Evolutionary conservation across 2,113 vertebrate genomes (phyloP).

Genomic region (Anolis carolinensis): DNA sequence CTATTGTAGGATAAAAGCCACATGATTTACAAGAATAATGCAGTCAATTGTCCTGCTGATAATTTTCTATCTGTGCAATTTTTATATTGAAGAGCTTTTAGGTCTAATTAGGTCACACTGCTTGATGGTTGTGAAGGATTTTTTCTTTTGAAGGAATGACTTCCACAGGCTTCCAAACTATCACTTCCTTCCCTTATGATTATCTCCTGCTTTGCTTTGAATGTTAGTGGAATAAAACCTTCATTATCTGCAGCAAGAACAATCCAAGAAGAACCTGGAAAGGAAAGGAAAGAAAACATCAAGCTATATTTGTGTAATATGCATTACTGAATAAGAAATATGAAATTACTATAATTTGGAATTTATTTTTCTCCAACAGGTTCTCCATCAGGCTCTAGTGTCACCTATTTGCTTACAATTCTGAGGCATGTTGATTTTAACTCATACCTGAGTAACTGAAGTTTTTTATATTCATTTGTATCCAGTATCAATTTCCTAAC

Average conservation of each 20-base stretch:
- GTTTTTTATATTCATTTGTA: not conserved
- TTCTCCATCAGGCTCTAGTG: not conserved
- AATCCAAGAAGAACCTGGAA: slow-evolving; percentile 85
- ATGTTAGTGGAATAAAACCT: slow-evolving; percentile 88
- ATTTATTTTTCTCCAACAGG: too few species aligned
- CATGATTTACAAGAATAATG: slow-evolving; percentile 44
- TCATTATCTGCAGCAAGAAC: slow-evolving; percentile 87
- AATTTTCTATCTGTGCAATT: slow-evolving; percentile 31
- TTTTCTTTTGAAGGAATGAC: slow-evolving; percentile 50
- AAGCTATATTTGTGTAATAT: not conserved
- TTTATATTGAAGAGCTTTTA: slow-evolving; percentile 37
- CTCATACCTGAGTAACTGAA: not conserved
- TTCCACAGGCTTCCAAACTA: slow-evolving; percentile 52
- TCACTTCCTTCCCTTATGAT: slow-evolving; percentile 84
- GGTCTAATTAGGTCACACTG: slow-evolving; percentile 60
- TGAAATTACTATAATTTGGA: not conserved
- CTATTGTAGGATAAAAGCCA: slow-evolving; percentile 22
- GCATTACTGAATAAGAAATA: slow-evolving; percentile 30
- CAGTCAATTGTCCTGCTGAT: slow-evolving; percentile 20
- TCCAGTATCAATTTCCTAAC: not conserved
- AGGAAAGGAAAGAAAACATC: slow-evolving; percentile 48
- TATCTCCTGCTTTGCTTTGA: slow-evolving; percentile 86
- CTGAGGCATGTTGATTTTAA: not conserved
- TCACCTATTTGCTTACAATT: not conserved
- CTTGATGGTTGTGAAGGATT: slow-evolving; percentile 49